A percentile compares a stretch with the other conserved stretches of the same genome.
Evolutionary conservation across 2,113 vertebrate species (phyloP).

Genomic region (Triplophysa dalaica): DNA sequence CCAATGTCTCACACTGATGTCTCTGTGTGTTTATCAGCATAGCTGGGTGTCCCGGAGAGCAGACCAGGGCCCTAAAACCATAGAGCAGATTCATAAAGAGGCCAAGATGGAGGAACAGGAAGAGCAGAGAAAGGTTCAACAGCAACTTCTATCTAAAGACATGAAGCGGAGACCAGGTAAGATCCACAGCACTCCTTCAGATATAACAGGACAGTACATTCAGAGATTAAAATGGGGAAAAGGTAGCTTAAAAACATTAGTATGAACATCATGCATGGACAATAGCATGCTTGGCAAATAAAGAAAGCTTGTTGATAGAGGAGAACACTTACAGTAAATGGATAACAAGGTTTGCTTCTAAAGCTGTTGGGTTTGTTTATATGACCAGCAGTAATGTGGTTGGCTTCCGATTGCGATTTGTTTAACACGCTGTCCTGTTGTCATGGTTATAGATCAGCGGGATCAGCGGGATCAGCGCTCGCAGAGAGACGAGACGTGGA

Average conservation of each 20-base stretch:
- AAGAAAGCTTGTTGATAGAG: neutral
- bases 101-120: slow-evolving; percentile 98
- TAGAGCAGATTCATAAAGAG: slow-evolving; percentile 98
- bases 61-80: slow-evolving; percentile 96
- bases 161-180: slow-evolving; percentile 90
- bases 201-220: neutral
- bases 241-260: neutral
- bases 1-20: neutral
- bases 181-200: neutral
- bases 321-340: neutral
- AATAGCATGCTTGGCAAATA: neutral
- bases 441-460: slow-evolving; percentile 67
- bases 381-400: neutral
- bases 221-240: neutral
- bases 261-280: neutral
- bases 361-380: neutral
- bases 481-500: slow-evolving; percentile 93
- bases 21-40: slow-evolving; percentile 71
- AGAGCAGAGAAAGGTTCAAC: slow-evolving; percentile 93
- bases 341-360: neutral
- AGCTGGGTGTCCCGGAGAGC: slow-evolving; percentile 95
- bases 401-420: neutral
- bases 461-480: slow-evolving; percentile 73
- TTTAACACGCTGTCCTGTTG: slow-evolving; percentile 7
- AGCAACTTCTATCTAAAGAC: slow-evolving; percentile 93